These are phyloP conservation scores for Torymus texanus DNA, from an alignment of 2,888 invertebrate species.

Conservation along the genomic window DNA sequence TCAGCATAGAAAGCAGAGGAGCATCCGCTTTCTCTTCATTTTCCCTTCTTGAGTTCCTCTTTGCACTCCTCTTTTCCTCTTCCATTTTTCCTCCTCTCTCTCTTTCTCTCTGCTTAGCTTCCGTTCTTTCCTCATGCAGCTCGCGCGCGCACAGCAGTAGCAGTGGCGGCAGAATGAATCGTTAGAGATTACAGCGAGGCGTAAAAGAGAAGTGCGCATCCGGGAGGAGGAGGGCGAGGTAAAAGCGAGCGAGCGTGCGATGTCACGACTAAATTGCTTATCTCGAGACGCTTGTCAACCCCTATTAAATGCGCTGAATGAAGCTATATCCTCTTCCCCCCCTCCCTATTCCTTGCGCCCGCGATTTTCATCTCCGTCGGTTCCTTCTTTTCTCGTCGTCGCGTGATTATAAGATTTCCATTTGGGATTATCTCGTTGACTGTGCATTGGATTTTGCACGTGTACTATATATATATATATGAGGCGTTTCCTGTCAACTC, in stretches of 20 bases:
- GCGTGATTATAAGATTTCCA: too few relatives aligned
- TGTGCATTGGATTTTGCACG: too few relatives aligned
- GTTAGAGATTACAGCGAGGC: slow-evolving; percentile 41
- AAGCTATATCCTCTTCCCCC: too few relatives aligned
- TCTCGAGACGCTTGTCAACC: slow-evolving; percentile 46
- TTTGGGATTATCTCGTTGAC: too few relatives aligned
- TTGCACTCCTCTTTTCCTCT: background rate
- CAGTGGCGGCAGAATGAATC: slow-evolving; percentile 35
- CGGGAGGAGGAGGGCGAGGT: slow-evolving; percentile 38
- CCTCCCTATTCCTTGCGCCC: background rate
- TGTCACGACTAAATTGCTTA: slow-evolving; percentile 48
- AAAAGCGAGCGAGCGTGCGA: too few relatives aligned
- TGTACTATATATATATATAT: too few relatives aligned
- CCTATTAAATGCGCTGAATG: slow-evolving; percentile 36
- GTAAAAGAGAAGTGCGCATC: slow-evolving; percentile 43
- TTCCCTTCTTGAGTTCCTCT: background rate
- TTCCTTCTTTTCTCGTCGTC: background rate
- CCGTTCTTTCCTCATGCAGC: background rate
- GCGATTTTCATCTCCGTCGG: background rate
- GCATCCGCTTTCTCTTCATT: background rate
- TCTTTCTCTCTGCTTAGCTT: background rate
- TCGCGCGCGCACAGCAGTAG: too few relatives aligned
- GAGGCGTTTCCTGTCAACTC: too few relatives aligned
- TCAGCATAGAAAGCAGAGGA: background rate
- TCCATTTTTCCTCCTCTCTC: background rate